phyloP scores from a whole-genome alignment of 2,113 vertebrate species.

The Puma concolor region DNA sequence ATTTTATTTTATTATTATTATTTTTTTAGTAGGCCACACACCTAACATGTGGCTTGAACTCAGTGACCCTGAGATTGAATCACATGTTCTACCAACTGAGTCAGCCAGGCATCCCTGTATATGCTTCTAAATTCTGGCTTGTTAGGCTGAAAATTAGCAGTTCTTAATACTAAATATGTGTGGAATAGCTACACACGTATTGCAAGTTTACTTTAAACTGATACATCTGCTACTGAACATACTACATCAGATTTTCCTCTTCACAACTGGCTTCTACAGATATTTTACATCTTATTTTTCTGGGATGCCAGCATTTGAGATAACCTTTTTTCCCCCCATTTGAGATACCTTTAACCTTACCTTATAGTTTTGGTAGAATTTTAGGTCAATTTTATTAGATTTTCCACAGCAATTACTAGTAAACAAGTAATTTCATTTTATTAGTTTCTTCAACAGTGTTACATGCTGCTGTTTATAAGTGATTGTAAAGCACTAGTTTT shows the following conservation, averaged over 20 bases:
- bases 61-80: background rate
- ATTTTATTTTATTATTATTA: background rate
- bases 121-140: background rate
- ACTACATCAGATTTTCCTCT: background rate
- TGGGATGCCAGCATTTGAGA: background rate
- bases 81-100: background rate
- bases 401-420: background rate
- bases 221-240: background rate
- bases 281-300: background rate
- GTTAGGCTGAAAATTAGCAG: background rate
- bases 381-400: background rate
- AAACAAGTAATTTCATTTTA: background rate
- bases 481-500: constrained; percentile 3
- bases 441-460: background rate
- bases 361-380: background rate
- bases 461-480: background rate
- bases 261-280: background rate
- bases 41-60: background rate
- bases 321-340: background rate
- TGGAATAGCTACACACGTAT: background rate
- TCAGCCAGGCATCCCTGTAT: constrained; percentile 37
- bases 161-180: background rate
- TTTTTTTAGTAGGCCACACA: background rate
- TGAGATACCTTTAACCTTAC: background rate
- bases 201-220: background rate